These are phyloP conservation scores for Neuroterus valhalla DNA, from an alignment of 1,140 invertebrate genomes.

Conservation along the genomic window DNA sequence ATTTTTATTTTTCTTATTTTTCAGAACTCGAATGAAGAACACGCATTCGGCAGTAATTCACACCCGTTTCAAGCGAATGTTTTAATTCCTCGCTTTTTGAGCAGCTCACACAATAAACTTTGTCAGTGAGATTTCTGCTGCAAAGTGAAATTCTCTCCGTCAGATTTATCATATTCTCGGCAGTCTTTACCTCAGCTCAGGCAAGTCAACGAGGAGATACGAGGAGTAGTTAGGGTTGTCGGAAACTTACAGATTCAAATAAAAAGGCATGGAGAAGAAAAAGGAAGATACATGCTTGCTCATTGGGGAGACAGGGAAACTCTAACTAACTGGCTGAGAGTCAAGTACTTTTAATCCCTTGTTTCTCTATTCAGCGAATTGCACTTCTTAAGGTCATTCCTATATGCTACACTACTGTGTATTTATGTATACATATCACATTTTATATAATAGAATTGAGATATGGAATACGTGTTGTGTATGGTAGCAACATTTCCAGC, in stretches of 20 bases:
- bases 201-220: not conserved
- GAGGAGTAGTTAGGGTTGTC: too few relatives aligned
- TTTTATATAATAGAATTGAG: too few relatives aligned
- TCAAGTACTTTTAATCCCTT: too few relatives aligned
- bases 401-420: too few relatives aligned
- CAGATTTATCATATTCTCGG: conserved; percentile 8
- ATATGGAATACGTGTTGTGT: too few relatives aligned
- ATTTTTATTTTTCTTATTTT: not conserved
- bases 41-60: not conserved
- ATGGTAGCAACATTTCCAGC: too few relatives aligned
- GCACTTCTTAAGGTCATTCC: too few relatives aligned
- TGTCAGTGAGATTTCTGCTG: not conserved
- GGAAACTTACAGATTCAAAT: not conserved
- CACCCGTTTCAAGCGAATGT: conserved; percentile 7
- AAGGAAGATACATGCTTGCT: not conserved
- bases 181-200: not conserved
- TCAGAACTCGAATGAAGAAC: not conserved
- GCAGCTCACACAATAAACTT: not conserved
- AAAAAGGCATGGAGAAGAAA: not conserved
- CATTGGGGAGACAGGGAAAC: too few relatives aligned
- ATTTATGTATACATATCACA: too few relatives aligned
- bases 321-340: too few relatives aligned
- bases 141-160: conserved; percentile 12
- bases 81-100: not conserved
- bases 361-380: too few relatives aligned